Evolutionary conservation across 2,888 invertebrate species (phyloP), one percentile per base, ranked within the genome.

Genomic region (Beris morrisii): DNA sequence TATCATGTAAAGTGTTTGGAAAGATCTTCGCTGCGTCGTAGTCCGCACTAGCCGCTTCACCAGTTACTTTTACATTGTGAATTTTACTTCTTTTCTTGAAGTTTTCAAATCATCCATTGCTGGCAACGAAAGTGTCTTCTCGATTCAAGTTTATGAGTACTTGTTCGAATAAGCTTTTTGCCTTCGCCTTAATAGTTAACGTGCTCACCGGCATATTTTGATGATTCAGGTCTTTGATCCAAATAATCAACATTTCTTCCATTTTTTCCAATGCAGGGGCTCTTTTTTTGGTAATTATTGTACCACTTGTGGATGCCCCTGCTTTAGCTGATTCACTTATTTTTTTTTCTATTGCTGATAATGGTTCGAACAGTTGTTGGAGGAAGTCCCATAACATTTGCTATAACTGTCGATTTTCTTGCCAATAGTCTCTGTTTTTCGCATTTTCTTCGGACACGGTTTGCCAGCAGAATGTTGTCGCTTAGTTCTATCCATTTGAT

Each of bases 1-100:
- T 61, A 48, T 61, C 31, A 13, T 53, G 7, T 13, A n/a, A 13
- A 50, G 43, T 57, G 32, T 57, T 32, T 57, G 57, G 57, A 57
- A 57, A 57, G 22, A 45, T 59, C 50, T 50, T 32, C 50, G 61
- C 50, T 50, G 50, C 50, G 44, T 44, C 44, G 44, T 44, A 44
- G 44, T 3, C 44, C n/a, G 50, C 50, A 50, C 50, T 61, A 50
- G 61, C 61, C 48, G 61, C 48, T 61, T 48, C 61, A 50, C 61
- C 61, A 4, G 50, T 48, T 46, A 59, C 45, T n/a, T 59, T 45
- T 45, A 59, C 45, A 45, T 44, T 59, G 28, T 59, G 46, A 15
- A 59, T 9, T 45, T 45, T 59, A 15, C 13, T 59, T 59, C 46
- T 44, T 46, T 59, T 59, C 46, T 59, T 59, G 45, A 59, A 59